These are phyloP conservation scores for Barnardius zonarius DNA, from an alignment of 2,113 vertebrate species.

Conservation along the genomic window DNA sequence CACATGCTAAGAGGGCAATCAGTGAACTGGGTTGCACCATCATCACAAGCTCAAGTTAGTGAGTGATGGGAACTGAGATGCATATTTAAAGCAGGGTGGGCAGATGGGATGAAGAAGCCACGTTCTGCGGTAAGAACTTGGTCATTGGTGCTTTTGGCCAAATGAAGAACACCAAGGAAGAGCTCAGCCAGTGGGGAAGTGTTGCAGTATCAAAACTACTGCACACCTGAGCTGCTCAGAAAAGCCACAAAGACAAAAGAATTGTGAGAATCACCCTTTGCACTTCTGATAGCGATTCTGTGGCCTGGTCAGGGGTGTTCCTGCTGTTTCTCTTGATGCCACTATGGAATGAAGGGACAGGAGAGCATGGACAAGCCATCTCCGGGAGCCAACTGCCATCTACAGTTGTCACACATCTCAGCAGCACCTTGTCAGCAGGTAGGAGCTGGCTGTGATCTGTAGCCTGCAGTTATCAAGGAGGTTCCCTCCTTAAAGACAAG, in stretches of 20 bases:
- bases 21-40: no score
- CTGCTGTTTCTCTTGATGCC: background rate
- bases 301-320: background rate
- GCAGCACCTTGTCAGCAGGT: conserved; percentile 30
- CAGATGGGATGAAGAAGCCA: background rate
- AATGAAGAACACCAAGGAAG: background rate
- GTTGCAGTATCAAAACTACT: background rate
- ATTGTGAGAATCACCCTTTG: background rate
- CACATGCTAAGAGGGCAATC: background rate
- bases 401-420: background rate
- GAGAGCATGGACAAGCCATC: background rate
- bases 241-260: background rate
- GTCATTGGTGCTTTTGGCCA: background rate
- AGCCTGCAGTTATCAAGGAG: background rate
- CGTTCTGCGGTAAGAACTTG: background rate
- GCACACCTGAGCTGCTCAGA: background rate
- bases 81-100: background rate
- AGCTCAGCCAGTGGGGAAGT: background rate
- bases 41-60: background rate
- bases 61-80: background rate
- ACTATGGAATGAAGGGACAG: background rate
- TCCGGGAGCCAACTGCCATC: background rate
- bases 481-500: background rate
- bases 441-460: background rate
- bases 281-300: background rate